Percentiles rank a stretch among this genome's conserved stretches.
These are phyloP conservation scores for Coturnix japonica DNA, from an alignment of 2,113 vertebrate species.

Conservation along the genomic window DNA sequence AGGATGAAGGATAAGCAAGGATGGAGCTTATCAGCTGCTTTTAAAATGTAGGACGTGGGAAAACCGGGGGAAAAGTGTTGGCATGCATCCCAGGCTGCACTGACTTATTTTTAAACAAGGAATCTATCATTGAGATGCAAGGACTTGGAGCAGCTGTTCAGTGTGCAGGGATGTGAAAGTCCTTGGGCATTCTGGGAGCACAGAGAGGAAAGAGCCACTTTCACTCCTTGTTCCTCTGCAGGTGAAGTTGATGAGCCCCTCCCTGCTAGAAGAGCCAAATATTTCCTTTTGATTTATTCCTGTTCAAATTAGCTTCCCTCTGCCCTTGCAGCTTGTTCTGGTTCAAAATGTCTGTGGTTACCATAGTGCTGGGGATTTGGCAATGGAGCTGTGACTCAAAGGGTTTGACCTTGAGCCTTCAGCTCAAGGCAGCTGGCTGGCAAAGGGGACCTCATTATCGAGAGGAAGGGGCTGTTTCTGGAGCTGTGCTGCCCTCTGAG, in stretches of 20 bases:
- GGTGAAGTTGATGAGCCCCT: not conserved
- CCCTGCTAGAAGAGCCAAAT: not conserved
- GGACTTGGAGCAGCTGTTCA: constrained; percentile 54
- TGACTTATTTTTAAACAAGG: constrained; percentile 68
- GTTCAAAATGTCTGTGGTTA: not conserved
- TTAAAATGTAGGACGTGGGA: constrained; percentile 65
- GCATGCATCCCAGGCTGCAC: constrained; percentile 47
- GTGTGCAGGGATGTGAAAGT: constrained; percentile 46
- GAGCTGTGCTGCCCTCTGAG: not conserved
- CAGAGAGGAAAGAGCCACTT: constrained; percentile 13
- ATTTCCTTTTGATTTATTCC: not conserved
- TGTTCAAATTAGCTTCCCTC: not conserved
- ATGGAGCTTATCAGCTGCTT: constrained; percentile 60
- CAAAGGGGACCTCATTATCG: not conserved
- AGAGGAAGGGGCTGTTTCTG: not conserved
- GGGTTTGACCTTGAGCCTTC: not conserved
- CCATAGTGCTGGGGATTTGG: not conserved
- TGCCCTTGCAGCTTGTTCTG: not conserved
- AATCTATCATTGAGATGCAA: constrained; percentile 65
- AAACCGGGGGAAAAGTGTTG: constrained; percentile 64
- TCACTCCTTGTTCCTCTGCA: not conserved
- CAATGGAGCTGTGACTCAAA: not conserved
- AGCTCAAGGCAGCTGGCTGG: not conserved
- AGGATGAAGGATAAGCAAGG: constrained; percentile 29
- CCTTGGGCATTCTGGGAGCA: constrained; percentile 36